Percentiles rank a stretch among this genome's conserved stretches.
These are phyloP conservation scores for Thereuonema tuberculata DNA, from an alignment of 1,140 invertebrate genomes.

Conservation along the genomic window DNA sequence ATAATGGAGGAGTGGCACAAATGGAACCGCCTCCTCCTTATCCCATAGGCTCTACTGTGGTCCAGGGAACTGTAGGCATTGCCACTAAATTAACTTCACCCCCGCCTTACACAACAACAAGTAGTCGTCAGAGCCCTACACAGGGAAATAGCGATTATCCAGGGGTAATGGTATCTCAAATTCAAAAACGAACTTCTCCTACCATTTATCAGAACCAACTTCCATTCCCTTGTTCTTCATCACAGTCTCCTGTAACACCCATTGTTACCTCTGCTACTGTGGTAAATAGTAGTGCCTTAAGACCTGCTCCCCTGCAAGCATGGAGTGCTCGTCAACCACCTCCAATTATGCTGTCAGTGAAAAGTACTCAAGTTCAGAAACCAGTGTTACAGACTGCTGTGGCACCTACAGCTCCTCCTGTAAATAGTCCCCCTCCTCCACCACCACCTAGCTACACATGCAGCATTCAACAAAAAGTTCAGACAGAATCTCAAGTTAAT, in stretches of 20 bases:
- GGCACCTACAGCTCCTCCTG: constrained; percentile 56
- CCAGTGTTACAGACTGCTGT: constrained; percentile 85
- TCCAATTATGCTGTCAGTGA: constrained; percentile 91
- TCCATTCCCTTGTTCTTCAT: constrained; percentile 27
- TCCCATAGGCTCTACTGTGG: constrained; percentile 42
- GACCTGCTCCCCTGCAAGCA: constrained; percentile 25
- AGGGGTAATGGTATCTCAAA: neutral
- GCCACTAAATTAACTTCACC: constrained; percentile 40
- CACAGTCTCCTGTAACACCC: constrained; percentile 15
- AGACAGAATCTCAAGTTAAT: neutral
- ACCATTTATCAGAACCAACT: constrained; percentile 14
- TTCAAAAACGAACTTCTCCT: constrained; percentile 6
- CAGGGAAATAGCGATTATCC: constrained; percentile 40
- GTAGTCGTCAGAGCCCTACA: constrained; percentile 71
- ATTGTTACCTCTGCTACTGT: neutral
- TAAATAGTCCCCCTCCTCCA: neutral
- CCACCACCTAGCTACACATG: neutral
- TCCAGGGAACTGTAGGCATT: neutral
- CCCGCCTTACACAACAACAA: constrained; percentile 49
- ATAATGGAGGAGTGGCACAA: constrained; percentile 34
- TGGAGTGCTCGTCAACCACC: constrained; percentile 53
- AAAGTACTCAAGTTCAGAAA: constrained; percentile 85
- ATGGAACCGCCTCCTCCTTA: constrained; percentile 63
- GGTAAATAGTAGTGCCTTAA: neutral
- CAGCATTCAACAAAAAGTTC: neutral